A percentile compares a stretch with the other conserved stretches of the same genome.
Conservation (phyloP, 2,797 vertebrate species). For the Hyperoplus immaculatus region DNA sequence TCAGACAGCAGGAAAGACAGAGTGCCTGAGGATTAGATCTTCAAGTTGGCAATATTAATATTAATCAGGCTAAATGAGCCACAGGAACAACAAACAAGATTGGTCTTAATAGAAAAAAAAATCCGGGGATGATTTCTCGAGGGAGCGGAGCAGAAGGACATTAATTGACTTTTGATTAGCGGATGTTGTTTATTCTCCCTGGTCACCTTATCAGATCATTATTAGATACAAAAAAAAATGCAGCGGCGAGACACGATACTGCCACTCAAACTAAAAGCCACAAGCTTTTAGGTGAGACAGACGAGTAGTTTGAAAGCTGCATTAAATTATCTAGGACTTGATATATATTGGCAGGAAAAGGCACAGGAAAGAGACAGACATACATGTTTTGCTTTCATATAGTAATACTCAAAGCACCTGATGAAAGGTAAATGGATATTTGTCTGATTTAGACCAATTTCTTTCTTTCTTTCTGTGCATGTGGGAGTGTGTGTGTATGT, state of each 20-base stretch:
- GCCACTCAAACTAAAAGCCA: slow-evolving; percentile 17
- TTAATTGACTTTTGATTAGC: slow-evolving; percentile 67
- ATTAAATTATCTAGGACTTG: slow-evolving; percentile 15
- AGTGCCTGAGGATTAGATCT: slow-evolving; percentile 16
- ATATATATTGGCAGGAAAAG: neutral
- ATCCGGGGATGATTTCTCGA: slow-evolving; percentile 60
- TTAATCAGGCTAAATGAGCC: slow-evolving; percentile 54
- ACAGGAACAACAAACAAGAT: slow-evolving; percentile 42
- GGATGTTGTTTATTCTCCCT: slow-evolving; percentile 51
- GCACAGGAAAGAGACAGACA: neutral
- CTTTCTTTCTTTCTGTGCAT: slow-evolving; percentile 2
- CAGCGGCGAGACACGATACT: slow-evolving; percentile 9
- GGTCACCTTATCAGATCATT: slow-evolving; percentile 52
- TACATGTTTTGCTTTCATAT: slow-evolving; percentile 5
- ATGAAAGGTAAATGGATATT: slow-evolving; percentile 19
- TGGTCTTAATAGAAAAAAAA: slow-evolving; percentile 45
- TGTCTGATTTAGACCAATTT: slow-evolving; percentile 26
- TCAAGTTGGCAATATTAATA: slow-evolving; percentile 34
- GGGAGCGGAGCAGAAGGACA: slow-evolving; percentile 47
- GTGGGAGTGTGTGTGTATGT: slow-evolving; percentile 1
- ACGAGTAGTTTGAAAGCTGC: neutral
- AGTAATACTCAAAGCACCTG: slow-evolving; percentile 12
- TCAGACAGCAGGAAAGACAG: neutral
- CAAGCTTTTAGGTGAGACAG: neutral
- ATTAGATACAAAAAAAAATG: slow-evolving; percentile 24